Percentiles rank a stretch among this genome's conserved stretches.
Conservation (phyloP, 1,140 invertebrate species). For the Geopemphigus sp. region DNA sequence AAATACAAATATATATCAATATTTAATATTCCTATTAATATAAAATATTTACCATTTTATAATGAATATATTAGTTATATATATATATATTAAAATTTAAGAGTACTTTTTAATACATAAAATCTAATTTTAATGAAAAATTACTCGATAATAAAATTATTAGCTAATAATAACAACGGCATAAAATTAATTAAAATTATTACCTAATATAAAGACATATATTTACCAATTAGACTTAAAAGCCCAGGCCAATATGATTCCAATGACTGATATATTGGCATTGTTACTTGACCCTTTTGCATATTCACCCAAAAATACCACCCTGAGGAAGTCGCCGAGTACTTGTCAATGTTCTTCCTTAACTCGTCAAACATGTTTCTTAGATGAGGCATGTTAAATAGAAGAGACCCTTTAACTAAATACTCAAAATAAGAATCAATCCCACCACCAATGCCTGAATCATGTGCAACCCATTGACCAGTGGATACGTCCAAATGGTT, state of each 20-base stretch:
- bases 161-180: too few relatives aligned
- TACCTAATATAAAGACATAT: slow-evolving; percentile 37
- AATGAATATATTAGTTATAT: too few relatives aligned
- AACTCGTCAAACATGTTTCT: slow-evolving; percentile 89
- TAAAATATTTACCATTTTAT: too few relatives aligned
- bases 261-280: slow-evolving; percentile 96
- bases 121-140: too few relatives aligned
- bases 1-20: too few relatives aligned
- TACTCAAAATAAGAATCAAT: slow-evolving; percentile 99
- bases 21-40: too few relatives aligned
- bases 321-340: slow-evolving; percentile 82
- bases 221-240: slow-evolving; percentile 78
- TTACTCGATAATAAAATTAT: too few relatives aligned
- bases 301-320: slow-evolving; percentile 97
- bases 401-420: slow-evolving; percentile 83
- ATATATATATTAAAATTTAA: too few relatives aligned
- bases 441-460: slow-evolving; percentile 89
- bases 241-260: slow-evolving; percentile 99
- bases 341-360: slow-evolving; percentile 72
- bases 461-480: slow-evolving; percentile 94
- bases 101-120: too few relatives aligned
- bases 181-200: too few relatives aligned
- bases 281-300: slow-evolving; percentile 89
- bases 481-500: slow-evolving; percentile 96
- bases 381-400: slow-evolving; percentile 78